Base-by-base conservation (phyloP, 2,113 vertebrate species). In the Cichladusa arquata region DNA sequence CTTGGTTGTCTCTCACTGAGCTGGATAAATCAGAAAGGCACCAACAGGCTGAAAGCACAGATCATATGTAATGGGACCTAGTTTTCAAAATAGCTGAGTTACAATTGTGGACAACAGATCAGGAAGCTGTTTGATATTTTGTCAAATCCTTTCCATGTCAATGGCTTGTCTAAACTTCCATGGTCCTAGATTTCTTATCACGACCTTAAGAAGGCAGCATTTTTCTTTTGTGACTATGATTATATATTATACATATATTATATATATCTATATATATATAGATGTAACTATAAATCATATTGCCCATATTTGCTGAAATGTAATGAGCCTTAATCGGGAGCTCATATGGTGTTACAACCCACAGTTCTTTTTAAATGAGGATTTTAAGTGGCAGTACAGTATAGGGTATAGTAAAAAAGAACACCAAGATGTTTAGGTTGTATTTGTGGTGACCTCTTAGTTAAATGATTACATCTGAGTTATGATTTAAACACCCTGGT, bases 41-140 rank as follows among this genome's bases (percentile, higher is more conserved):
- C 11, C 23, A 24, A 18, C 19, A 56, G 9, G 24, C 58, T 72
- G 9, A 29, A 65, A 38, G 12, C 0, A 0, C 4, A 62, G 26
- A 34, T 47, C 4, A 14, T 60, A 14, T 3, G 6, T 33, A 70
- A 67, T 9, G 20, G 34, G 8, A 14, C 12, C 9, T 18, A 5
- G 3, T 64, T 88, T 84, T 90, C 12, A 62, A 81, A 78, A 77
- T 14, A 73, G 29, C 6, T 66, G 6, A 14, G 9, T 1, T 70
- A 72, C 0, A 0, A 26, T 33, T 58, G 12, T 25, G 66, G 51
- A 26, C 20, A 29, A 20, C 33, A 67, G 33, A 53, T 48, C 9
- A 51, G 34, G 42, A 93, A 83, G 14, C 58, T 86, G 28, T 40
- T 48, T 23, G 36, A 10, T 61, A 50, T 36, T 80, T 90, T 70